These are phyloP conservation scores for Gnathonemus longibarbis DNA, from an alignment of 2,113 vertebrate genomes.

Conservation along the genomic window DNA sequence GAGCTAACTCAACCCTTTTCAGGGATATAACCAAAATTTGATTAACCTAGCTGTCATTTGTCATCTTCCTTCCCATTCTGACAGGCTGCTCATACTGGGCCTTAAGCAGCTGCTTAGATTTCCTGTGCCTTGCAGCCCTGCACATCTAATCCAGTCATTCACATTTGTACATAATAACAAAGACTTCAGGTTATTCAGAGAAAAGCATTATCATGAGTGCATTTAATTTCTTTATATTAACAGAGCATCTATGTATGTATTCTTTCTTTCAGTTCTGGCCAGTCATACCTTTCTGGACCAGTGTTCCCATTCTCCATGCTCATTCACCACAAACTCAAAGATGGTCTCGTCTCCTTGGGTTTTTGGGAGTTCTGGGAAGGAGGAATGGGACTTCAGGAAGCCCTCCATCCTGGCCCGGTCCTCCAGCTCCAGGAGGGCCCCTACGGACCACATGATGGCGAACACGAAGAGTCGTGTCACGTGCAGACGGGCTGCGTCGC, in stretches of 20 bases:
- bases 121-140: not conserved
- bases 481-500: slow-evolving; percentile 44
- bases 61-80: not conserved
- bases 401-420: slow-evolving; percentile 72
- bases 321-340: slow-evolving; percentile 67
- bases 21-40: not conserved
- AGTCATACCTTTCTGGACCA: slow-evolving; percentile 67
- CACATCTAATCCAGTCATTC: not conserved
- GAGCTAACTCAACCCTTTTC: not conserved
- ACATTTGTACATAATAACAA: not conserved
- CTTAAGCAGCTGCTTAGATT: not conserved
- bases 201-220: not conserved
- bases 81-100: not conserved
- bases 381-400: slow-evolving; percentile 54
- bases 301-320: slow-evolving; percentile 69
- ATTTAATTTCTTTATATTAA: not conserved
- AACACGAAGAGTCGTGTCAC: slow-evolving; percentile 66
- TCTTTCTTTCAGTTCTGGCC: not conserved
- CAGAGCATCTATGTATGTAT: not conserved
- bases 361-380: slow-evolving; percentile 59
- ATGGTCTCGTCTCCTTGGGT: slow-evolving; percentile 64
- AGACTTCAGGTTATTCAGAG: not conserved
- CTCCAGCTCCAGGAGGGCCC: slow-evolving; percentile 68
- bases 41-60: not conserved
- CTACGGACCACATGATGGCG: slow-evolving; percentile 72